Base-by-base conservation (phyloP, 2,888 invertebrate genomes). In the Pristionchus fissidentatus region DNA sequence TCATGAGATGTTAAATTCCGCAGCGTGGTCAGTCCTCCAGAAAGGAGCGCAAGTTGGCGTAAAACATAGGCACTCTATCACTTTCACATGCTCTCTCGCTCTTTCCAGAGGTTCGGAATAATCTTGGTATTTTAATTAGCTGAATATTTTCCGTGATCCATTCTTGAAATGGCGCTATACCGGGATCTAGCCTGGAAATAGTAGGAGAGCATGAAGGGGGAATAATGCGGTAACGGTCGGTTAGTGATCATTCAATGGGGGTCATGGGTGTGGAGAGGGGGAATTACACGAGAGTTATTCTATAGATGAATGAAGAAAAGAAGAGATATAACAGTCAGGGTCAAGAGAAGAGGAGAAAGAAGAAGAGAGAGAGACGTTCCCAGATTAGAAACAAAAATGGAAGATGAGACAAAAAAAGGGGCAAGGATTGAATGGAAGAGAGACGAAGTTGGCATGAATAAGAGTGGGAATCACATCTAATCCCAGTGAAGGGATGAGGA, bases 261-360 rank as follows among this genome's bases (percentile, higher is more conserved):
- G 62, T 66, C 62, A 66, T 7, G 62, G 62, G 62, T 66, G 62
- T 66, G 62, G 62, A 38, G 38, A 26, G 19, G 60, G 10, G 66
- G 26, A 41, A 70, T 70, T 41, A 70, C 62, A 66, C n/a, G n/a
- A 41, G 70, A 70, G 70, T 70, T 70, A 70, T 70, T 70, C 70
- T 15, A 70, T 70, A n/a, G 70, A 41, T 70, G 70, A 70, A 70
- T 70, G 43, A 70, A 70, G 70, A 70, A 41, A 70, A 26, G 70
- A 70, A 5, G n/a, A 57, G 62, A 62, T 62, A 62, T 32, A 29
- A 66, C 62, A 19, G 62, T 66, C 15, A 38, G 38, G 62, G 26
- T 35, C 35, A 1, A 32, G 38, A 41, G 19, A 66, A 29, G 38
- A 38, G 32, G 3, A 10, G 43, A 70, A n/a, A 62, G 19, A 29